These are phyloP conservation scores for Troides oblongomaculatus DNA, from an alignment of 2,888 invertebrate species.

Conservation along the genomic window DNA sequence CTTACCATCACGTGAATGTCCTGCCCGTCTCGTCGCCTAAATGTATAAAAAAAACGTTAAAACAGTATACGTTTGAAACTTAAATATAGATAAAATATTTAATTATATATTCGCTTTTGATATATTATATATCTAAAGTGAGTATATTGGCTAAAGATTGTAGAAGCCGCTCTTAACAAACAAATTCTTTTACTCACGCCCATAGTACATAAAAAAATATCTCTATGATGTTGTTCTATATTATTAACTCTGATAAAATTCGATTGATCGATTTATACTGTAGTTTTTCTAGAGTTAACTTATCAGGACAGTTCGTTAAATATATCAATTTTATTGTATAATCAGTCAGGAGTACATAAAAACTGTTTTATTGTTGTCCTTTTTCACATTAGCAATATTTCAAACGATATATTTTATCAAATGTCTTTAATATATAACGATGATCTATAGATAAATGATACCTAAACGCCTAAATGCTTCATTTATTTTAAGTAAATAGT, in stretches of 20 bases:
- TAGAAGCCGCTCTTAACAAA: not conserved
- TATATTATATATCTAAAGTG: no score
- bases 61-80: no score
- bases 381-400: not conserved
- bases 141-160: no score
- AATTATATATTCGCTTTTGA: no score
- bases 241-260: conserved; percentile 9
- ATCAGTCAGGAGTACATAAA: not conserved
- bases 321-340: conserved; percentile 5
- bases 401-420: not conserved
- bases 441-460: no score
- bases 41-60: no score
- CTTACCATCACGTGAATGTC: no score
- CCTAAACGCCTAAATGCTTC: no score
- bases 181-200: not conserved
- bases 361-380: not conserved
- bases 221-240: not conserved
- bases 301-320: conserved; percentile 8
- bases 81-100: no score
- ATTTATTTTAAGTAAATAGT: no score
- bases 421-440: not conserved
- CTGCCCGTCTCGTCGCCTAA: no score
- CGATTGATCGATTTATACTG: conserved; percentile 7
- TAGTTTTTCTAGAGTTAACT: conserved; percentile 12
- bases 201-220: no score